Conservation (phyloP, 2,888 invertebrate genomes). For the Phalera bucephala region DNA sequence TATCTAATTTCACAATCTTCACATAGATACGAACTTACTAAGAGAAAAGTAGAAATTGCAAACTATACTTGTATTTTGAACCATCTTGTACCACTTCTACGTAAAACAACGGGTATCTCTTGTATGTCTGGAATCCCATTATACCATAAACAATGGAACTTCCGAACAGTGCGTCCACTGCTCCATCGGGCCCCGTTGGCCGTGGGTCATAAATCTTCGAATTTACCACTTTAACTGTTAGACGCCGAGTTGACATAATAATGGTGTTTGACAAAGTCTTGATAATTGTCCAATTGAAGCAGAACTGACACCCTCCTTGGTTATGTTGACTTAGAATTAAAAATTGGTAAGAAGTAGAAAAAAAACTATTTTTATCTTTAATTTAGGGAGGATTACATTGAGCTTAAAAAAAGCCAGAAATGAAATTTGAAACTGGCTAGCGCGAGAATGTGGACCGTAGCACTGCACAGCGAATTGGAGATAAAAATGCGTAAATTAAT, state of each 20-base stretch:
- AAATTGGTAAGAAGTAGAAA: too few species aligned
- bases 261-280: constrained; percentile 57
- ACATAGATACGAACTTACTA: too few species aligned
- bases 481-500: too few species aligned
- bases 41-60: constrained; percentile 15
- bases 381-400: too few species aligned
- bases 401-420: too few species aligned
- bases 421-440: too few species aligned
- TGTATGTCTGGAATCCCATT: constrained; percentile 7
- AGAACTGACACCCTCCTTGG: constrained; percentile 40
- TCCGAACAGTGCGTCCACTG: constrained; percentile 27
- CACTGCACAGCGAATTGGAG: too few species aligned
- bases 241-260: constrained; percentile 62
- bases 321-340: constrained; percentile 15
- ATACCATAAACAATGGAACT: constrained; percentile 22
- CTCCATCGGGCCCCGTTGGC: constrained; percentile 35
- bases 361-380: too few species aligned
- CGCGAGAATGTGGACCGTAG: too few species aligned
- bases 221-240: constrained; percentile 62
- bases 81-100: background rate
- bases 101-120: background rate
- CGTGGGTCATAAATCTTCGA: constrained; percentile 55
- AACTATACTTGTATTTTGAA: constrained; percentile 4
- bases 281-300: constrained; percentile 54
- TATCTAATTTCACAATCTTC: too few species aligned